Conservation (phyloP, 2,888 invertebrate genomes). For the Pyrrhia umbra region DNA sequence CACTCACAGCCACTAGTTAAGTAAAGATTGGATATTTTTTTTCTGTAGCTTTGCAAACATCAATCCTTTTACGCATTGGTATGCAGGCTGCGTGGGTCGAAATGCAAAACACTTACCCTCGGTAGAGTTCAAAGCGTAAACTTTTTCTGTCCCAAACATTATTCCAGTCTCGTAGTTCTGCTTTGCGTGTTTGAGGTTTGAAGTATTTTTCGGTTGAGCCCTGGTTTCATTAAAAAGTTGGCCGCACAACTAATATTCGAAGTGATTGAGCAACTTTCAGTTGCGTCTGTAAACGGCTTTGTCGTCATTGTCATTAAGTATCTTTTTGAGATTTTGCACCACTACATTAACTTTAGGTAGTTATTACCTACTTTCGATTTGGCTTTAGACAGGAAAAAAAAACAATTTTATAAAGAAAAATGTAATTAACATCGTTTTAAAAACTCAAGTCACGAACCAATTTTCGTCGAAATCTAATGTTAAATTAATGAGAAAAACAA, state of each 20-base stretch:
- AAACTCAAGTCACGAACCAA: no score
- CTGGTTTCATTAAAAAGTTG: conserved; percentile 86
- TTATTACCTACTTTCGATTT: no score
- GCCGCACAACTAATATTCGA: conserved; percentile 77
- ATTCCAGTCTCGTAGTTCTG: conserved; percentile 88
- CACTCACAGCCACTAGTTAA: conserved; percentile 62
- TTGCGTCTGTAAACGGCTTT: conserved; percentile 65
- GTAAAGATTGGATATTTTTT: conserved; percentile 71
- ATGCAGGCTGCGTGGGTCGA: conserved; percentile 85
- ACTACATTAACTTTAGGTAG: background rate
- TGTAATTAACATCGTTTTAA: no score
- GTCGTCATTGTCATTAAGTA: conserved; percentile 48
- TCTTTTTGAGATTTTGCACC: conserved; percentile 14
- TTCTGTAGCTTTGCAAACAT: conserved; percentile 79
- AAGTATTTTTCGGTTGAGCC: conserved; percentile 85
- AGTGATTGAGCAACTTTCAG: conserved; percentile 82
- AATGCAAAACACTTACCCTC: conserved; percentile 89
- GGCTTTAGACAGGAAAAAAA: background rate
- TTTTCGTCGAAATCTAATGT: no score
- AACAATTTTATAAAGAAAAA: background rate
- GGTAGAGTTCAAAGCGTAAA: conserved; percentile 88
- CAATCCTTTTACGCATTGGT: conserved; percentile 88
- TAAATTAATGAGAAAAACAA: no score
- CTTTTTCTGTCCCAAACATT: conserved; percentile 88
- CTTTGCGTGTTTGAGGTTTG: conserved; percentile 88